Percentiles rank a stretch among this genome's conserved stretches.
Conservation (phyloP, 2,888 invertebrate genomes). For the Melanophora roralis region DNA sequence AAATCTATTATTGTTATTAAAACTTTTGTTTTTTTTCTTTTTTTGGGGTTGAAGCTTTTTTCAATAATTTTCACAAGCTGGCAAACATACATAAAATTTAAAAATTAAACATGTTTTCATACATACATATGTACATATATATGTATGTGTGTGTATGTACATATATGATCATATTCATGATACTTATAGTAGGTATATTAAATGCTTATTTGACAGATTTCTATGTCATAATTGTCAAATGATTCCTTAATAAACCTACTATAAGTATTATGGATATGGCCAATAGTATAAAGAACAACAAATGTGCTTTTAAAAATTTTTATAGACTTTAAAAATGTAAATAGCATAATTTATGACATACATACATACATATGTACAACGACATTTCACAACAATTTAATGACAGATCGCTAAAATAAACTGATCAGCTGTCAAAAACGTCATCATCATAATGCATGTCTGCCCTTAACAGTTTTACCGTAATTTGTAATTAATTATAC, state of each 20-base stretch:
- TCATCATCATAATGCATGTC: not conserved
- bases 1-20: slow-evolving; percentile 18
- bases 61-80: slow-evolving; percentile 28
- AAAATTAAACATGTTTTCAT: not conserved
- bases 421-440: slow-evolving; percentile 20
- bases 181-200: too few relatives aligned
- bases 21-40: slow-evolving; percentile 5
- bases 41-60: too few relatives aligned
- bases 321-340: too few relatives aligned
- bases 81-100: slow-evolving; percentile 9
- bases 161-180: too few relatives aligned
- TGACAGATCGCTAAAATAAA: not conserved
- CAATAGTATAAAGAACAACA: too few relatives aligned
- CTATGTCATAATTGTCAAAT: too few relatives aligned
- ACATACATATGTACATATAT: too few relatives aligned
- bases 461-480: not conserved
- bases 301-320: slow-evolving; percentile 29
- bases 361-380: not conserved
- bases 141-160: too few relatives aligned
- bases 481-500: slow-evolving; percentile 12
- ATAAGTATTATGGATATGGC: too few relatives aligned
- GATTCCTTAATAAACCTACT: too few relatives aligned
- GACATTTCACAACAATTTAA: too few relatives aligned
- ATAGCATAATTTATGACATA: slow-evolving; percentile 26
- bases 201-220: too few relatives aligned